Conservation (phyloP, 1,140 invertebrate species). For the Triops longicaudatus region DNA sequence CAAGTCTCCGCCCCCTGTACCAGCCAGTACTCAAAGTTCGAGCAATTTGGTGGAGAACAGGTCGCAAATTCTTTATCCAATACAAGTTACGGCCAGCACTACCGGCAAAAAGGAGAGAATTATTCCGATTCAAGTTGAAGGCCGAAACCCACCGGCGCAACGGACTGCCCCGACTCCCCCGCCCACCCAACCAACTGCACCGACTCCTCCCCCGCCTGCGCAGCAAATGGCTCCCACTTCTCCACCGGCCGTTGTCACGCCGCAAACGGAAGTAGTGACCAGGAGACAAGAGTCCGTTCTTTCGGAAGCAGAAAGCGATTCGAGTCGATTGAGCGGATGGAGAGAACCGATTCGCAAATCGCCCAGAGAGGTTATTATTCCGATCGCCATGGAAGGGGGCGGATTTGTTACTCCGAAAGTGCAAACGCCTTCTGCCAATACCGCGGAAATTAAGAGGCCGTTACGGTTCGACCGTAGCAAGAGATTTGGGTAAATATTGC, state of each 20-base stretch:
- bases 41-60: background rate
- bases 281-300: background rate
- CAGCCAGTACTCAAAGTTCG: background rate
- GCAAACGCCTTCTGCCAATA: conserved; percentile 17
- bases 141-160: conserved; percentile 30
- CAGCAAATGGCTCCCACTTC: conserved; percentile 4
- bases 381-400: conserved; percentile 78
- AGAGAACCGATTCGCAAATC: conserved; percentile 71
- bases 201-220: conserved; percentile 17
- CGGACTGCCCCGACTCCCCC: conserved; percentile 18
- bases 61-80: background rate
- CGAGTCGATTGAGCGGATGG: conserved; percentile 18
- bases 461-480: conserved; percentile 23
- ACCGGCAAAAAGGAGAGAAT: conserved; percentile 48
- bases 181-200: background rate
- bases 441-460: conserved; percentile 25
- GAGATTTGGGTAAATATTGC: conserved; percentile 4
- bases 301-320: conserved; percentile 5
- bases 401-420: conserved; percentile 63
- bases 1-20: conserved; percentile 10
- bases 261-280: background rate
- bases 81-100: background rate
- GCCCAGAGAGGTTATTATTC: conserved; percentile 80
- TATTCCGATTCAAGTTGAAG: conserved; percentile 51
- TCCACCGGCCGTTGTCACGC: background rate